Evolutionary conservation across 2,797 vertebrate genomes (phyloP), one percentile per base, ranked within the genome.

Genomic region (Rhinoraja longicauda): DNA sequence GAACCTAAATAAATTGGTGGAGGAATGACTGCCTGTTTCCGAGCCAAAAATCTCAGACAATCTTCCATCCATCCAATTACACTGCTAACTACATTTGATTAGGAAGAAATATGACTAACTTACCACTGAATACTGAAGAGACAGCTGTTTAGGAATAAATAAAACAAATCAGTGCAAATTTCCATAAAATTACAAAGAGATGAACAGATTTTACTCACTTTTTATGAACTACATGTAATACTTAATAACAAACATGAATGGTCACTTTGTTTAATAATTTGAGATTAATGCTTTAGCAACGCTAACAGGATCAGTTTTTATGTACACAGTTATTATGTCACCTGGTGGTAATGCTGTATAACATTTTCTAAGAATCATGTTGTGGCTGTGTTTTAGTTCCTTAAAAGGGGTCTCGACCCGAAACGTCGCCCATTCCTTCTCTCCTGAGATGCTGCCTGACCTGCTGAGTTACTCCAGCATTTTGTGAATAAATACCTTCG

Each of bases 51-150:
- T 73, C 19, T 19, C 13, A 72, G 17, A 72, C 13, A 21, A 15
- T 72, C 7, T 67, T 53, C 64, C 17, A 67, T 3, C 21, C 24
- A 73, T 73, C 7, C 8, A 88, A 88, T 64, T 0, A 88, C 32
- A 32, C 6, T 88, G 29, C n/a, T 62, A 64, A 86, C 59, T 62
- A 32, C 57, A 67, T 36, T 88, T 88, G 1, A 15, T 88, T 36
- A 88, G 62, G 67, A 67, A 88, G n/a, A 88, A 88, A 86, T 17
- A 32, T 62, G 57, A 32, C 29, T 17, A 64, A 88, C 84, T 88
- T 88, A 88, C 84, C 84, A 64, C 84, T 67, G 19, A 6, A 67
- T 64, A 88, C n/a, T 67, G 7, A 1, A 8, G 10, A 7, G 21
- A 19, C 17, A 64, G n/a, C 17, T 36, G 84, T 32, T 67, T 21